Percentiles rank a stretch among this genome's conserved stretches.
These are phyloP conservation scores for Erythrocebus patas DNA, from an alignment of 2,113 vertebrate species.

Conservation along the genomic window DNA sequence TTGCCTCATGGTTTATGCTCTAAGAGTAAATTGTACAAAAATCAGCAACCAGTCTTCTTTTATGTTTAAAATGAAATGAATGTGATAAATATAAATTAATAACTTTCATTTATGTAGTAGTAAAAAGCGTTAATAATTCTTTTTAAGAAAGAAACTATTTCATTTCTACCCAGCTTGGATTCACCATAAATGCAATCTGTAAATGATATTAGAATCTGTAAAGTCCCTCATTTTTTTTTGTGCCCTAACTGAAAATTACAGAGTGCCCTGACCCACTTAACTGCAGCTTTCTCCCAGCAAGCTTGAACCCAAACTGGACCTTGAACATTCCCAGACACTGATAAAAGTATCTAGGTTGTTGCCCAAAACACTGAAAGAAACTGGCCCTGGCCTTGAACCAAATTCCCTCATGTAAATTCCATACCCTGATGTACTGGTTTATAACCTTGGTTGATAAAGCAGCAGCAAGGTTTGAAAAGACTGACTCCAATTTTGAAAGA, in stretches of 20 bases:
- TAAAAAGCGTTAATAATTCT: conserved; percentile 93
- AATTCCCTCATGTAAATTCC: background rate
- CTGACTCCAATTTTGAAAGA: too few species aligned
- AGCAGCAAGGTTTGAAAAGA: too few species aligned
- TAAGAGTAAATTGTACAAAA: conserved; percentile 63
- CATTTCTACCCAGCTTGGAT: conserved; percentile 96
- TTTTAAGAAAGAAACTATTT: conserved; percentile 94
- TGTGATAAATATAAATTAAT: conserved; percentile 17
- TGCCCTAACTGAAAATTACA: background rate
- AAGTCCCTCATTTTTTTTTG: background rate
- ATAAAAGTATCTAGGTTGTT: background rate
- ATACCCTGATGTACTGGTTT: background rate
- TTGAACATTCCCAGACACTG: background rate
- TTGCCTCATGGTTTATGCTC: conserved; percentile 47
- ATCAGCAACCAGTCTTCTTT: conserved; percentile 51
- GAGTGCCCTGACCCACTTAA: background rate
- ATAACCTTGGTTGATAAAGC: too few species aligned
- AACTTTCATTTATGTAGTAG: conserved; percentile 88
- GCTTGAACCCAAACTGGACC: background rate
- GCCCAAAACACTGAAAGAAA: background rate
- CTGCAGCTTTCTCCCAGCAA: background rate
- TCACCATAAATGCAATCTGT: conserved; percentile 97
- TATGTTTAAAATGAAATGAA: conserved; percentile 59
- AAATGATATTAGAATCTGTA: conserved; percentile 94
- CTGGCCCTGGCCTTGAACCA: background rate